phyloP scores from a whole-genome alignment of 1,140 invertebrate genomes.

The Drosophila elegans region DNA sequence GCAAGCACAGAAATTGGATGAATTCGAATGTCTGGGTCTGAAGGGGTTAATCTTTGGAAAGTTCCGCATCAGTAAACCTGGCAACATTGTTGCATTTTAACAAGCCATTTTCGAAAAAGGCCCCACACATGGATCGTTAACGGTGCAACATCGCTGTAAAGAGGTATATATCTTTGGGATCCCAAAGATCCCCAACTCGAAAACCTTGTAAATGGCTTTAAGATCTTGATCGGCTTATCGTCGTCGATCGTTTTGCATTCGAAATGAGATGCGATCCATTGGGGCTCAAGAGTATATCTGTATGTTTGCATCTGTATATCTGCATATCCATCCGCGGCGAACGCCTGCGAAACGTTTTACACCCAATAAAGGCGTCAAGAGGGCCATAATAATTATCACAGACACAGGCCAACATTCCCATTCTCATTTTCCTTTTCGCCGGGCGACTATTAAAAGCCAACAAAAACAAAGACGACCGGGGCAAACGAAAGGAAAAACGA shows the following conservation, averaged over 20 bases:
- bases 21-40: constrained; percentile 23
- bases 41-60: constrained; percentile 24
- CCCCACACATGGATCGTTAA: constrained; percentile 50
- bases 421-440: constrained; percentile 16
- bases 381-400: constrained; percentile 78
- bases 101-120: constrained; percentile 26
- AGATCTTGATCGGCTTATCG: constrained; percentile 65
- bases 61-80: constrained; percentile 49
- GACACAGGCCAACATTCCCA: constrained; percentile 29
- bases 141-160: constrained; percentile 9
- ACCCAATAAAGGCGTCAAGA: constrained; percentile 81
- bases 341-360: constrained; percentile 76
- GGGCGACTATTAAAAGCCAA: constrained; percentile 50
- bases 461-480: constrained; percentile 16
- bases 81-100: constrained; percentile 48
- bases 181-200: background rate
- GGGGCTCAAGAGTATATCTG: background rate
- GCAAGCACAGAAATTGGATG: constrained; percentile 62
- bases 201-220: constrained; percentile 33
- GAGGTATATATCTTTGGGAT: constrained; percentile 9
- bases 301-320: constrained; percentile 15
- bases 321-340: constrained; percentile 62
- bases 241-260: constrained; percentile 64
- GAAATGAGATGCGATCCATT: constrained; percentile 52
- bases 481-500: constrained; percentile 7